phyloP scores from a whole-genome alignment of 2,113 vertebrate genomes.

The Acanthisitta chloris region DNA sequence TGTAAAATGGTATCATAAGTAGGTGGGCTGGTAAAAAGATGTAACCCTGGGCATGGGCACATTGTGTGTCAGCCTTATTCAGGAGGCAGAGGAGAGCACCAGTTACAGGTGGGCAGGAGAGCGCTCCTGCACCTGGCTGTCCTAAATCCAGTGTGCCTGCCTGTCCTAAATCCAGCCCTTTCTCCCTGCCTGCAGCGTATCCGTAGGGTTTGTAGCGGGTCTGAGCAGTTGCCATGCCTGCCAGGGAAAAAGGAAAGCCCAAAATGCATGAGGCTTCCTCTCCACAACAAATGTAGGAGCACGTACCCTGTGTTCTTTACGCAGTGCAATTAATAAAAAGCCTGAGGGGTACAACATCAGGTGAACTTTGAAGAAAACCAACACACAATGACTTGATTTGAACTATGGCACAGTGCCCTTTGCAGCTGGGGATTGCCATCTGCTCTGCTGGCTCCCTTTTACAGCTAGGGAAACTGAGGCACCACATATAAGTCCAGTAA shows the following conservation, averaged over 20 bases:
- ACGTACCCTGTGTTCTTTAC: not conserved
- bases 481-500: not conserved
- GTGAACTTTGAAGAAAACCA: not conserved
- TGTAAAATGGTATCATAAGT: not conserved
- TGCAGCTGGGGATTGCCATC: accelerated
- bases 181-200: not conserved
- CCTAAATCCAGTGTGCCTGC: not conserved
- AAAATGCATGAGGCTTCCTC: not conserved
- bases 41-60: not conserved
- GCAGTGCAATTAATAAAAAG: not conserved
- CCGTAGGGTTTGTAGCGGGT: accelerated
- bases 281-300: not conserved
- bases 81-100: not conserved
- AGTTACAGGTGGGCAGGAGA: not conserved
- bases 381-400: accelerated
- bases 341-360: not conserved
- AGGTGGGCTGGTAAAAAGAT: not conserved
- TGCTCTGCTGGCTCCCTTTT: not conserved
- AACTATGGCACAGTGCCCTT: not conserved
- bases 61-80: not conserved
- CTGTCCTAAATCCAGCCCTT: not conserved
- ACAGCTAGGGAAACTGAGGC: not conserved
- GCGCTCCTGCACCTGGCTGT: not conserved
- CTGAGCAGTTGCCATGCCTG: not conserved
- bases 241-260: not conserved